phyloP scores from a whole-genome alignment of 2,888 invertebrate species.

The Rotaria socialis region DNA sequence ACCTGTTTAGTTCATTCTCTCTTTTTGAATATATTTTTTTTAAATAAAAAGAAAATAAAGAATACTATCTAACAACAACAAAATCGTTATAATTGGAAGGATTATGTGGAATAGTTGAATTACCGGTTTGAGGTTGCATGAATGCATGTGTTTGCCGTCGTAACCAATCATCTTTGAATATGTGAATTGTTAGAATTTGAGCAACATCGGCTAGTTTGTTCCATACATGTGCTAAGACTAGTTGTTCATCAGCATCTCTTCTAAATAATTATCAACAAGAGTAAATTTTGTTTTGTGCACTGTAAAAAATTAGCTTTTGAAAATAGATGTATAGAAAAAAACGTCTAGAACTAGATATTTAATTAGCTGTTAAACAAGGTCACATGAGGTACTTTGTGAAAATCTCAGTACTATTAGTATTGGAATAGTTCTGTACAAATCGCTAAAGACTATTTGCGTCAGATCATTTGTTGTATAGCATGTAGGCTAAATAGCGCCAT shows the following conservation, averaged over 20 bases:
- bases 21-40: not conserved
- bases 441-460: no score
- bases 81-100: not conserved
- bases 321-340: no score
- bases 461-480: no score
- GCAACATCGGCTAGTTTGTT: constrained; percentile 64
- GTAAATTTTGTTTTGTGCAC: not conserved
- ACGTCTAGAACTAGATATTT: no score
- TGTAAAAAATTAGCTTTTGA: no score
- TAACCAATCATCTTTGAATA: constrained; percentile 62
- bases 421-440: no score
- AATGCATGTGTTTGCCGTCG: constrained; percentile 48
- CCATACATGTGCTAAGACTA: constrained; percentile 65
- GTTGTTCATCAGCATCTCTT: constrained; percentile 66
- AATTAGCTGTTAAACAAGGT: no score
- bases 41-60: not conserved
- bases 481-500: no score
- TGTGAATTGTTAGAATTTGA: constrained; percentile 64
- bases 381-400: no score
- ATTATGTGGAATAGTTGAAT: not conserved
- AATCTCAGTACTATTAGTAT: no score
- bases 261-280: constrained; percentile 55
- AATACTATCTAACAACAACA: not conserved
- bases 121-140: not conserved
- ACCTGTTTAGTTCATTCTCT: not conserved